Base-by-base conservation (phyloP, 1,140 invertebrate genomes). In the Drosophila murphyi region DNA sequence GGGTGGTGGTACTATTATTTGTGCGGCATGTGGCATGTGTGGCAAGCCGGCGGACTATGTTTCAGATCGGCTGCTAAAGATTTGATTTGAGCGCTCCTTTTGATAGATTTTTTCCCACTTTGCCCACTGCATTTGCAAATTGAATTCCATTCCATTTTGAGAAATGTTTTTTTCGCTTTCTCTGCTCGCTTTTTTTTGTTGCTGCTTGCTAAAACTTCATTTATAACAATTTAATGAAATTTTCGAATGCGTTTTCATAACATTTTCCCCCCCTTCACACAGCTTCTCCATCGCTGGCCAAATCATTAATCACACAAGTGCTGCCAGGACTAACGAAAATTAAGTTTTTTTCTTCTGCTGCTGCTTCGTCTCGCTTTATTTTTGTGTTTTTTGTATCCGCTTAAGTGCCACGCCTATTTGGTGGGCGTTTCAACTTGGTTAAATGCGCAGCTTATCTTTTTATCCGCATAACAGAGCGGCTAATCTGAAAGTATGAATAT, bases 171-270 rank as follows among this genome's bases (percentile, higher is more conserved):
- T 77, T 45, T 54, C 3, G 8, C 64, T 39, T 35, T 35, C 8
- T 20, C 7, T 8, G 2, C 37, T 39, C 6, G 7, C 7, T n/a
- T 39, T 39, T 39, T 8, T 8, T 39, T 39, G 6, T 39, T 20
- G 20, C 2, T 39, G 7, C 37, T 39, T 41, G n/a, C 10, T 10
- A 41, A 41, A 41, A 35, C 69, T 90, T 70, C 86, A 89, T 89
- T 89, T 89, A 89, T 89, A 86, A 90, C 81, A 85, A 90, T 89
- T 89, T 90, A 90, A 89, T 89, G 86, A 90, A 89, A 90, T 81
- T 90, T 89, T 90, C 86, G 69, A 90, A 85, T 89, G 72, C 81
- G 86, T 90, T 89, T 88, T 81, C 78, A 88, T 88, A 89, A 89
- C 67, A 83, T 52, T 31, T 43, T 45, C 20, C 10, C 10, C 20